Conservation (phyloP, 2,797 vertebrate genomes). For the Monodelphis domestica region DNA sequence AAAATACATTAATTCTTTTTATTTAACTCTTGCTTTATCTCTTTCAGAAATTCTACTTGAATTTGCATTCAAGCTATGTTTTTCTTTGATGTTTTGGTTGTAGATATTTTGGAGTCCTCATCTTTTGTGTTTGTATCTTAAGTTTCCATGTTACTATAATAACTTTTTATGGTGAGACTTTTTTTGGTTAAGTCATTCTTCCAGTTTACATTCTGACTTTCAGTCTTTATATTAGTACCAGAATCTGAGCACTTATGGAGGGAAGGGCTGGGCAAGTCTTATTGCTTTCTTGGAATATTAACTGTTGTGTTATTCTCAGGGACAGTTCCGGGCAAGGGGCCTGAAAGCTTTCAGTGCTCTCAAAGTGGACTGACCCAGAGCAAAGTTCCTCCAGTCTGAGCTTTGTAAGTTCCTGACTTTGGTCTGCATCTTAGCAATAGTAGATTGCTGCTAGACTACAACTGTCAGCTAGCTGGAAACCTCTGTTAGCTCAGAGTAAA, state of each 20-base stretch:
- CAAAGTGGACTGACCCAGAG: background rate
- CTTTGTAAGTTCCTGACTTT: background rate
- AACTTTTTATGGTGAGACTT: background rate
- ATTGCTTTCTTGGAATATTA: background rate
- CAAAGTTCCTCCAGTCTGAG: background rate
- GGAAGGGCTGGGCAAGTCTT: background rate
- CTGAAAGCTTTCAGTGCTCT: background rate
- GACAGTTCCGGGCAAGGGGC: background rate
- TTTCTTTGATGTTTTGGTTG: background rate
- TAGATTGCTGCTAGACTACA: background rate
- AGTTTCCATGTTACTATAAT: background rate
- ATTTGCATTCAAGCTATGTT: background rate
- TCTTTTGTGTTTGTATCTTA: background rate
- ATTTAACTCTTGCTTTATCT: background rate
- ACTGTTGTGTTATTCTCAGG: background rate
- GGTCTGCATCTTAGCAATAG: background rate
- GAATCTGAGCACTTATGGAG: background rate
- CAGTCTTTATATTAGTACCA: background rate
- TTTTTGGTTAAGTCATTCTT: background rate
- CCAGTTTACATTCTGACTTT: background rate
- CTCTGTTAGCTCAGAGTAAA: background rate
- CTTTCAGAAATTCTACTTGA: background rate
- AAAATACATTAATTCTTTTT: background rate
- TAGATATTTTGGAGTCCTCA: background rate
- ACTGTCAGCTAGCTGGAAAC: background rate